A percentile compares a stretch with the other conserved stretches of the same genome.
Evolutionary conservation across 2,888 invertebrate species (phyloP).

Genomic region (Caenorhabditis virilis): DNA sequence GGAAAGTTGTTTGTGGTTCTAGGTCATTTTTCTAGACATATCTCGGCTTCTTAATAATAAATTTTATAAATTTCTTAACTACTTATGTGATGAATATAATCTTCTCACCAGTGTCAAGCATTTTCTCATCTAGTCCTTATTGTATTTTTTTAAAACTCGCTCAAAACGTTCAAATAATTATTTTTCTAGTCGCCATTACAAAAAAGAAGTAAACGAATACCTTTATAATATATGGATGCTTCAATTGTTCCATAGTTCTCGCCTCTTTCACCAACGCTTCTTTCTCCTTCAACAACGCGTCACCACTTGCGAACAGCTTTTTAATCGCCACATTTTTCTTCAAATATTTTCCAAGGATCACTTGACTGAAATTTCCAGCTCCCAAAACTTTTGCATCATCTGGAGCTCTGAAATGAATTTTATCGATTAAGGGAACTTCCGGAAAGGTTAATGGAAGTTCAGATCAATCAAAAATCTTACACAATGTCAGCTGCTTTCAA

Average conservation of each 20-base stretch:
- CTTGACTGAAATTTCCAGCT: conserved; percentile 16
- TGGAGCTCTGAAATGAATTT: conserved; percentile 6
- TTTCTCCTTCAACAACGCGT: neutral
- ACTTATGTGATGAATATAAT: too few species aligned
- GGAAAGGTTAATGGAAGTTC: neutral
- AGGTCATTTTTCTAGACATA: too few species aligned
- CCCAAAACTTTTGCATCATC: conserved; percentile 4
- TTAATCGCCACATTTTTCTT: conserved; percentile 22
- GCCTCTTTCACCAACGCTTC: conserved; percentile 24
- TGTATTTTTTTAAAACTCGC: too few species aligned
- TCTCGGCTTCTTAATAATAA: too few species aligned
- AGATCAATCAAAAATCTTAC: neutral
- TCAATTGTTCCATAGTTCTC: conserved; percentile 12
- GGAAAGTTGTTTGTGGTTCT: too few species aligned
- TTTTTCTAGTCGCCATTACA: too few species aligned
- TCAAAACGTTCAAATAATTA: too few species aligned
- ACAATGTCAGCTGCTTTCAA: conserved; percentile 3
- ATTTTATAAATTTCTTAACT: too few species aligned
- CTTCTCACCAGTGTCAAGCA: too few species aligned
- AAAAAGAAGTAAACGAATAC: too few species aligned
- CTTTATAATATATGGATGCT: conserved; percentile 26
- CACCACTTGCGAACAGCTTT: neutral
- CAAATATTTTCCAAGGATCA: conserved; percentile 12
- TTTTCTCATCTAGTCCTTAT: too few species aligned
- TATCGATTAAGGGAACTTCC: neutral